These are phyloP conservation scores for Caenorhabditis tropicalis DNA, from an alignment of 1,140 invertebrate species.

Conservation along the genomic window DNA sequence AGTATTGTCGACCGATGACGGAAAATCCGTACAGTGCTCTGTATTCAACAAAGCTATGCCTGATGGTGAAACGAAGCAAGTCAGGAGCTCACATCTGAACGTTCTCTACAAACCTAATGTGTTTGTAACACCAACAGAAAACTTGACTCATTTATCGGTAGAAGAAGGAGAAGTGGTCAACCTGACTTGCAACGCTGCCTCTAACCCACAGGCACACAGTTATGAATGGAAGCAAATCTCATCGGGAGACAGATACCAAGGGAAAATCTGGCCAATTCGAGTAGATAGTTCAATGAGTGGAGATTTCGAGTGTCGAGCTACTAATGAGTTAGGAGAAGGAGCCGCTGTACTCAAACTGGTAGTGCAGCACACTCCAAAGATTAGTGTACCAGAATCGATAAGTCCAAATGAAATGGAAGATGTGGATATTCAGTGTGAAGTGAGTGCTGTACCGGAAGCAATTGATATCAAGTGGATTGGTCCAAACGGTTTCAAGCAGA, in stretches of 20 bases:
- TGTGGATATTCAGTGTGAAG: background rate
- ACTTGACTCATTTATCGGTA: slow-evolving; percentile 43
- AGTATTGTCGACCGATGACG: slow-evolving; percentile 35
- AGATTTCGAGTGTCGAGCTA: slow-evolving; percentile 48
- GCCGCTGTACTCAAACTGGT: slow-evolving; percentile 23
- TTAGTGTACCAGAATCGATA: slow-evolving; percentile 39
- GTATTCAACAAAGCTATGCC: slow-evolving; percentile 47
- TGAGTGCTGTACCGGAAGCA: slow-evolving; percentile 29
- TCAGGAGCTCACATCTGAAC: slow-evolving; percentile 27
- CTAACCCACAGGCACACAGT: slow-evolving; percentile 52
- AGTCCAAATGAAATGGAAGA: background rate
- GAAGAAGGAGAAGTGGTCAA: slow-evolving; percentile 49
- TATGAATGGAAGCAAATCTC: slow-evolving; percentile 54
- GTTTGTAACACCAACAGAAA: slow-evolving; percentile 19
- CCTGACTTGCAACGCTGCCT: slow-evolving; percentile 36
- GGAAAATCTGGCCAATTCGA: slow-evolving; percentile 35
- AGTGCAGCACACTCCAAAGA: slow-evolving; percentile 49
- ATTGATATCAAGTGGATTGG: slow-evolving; percentile 48
- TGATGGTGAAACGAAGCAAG: slow-evolving; percentile 34
- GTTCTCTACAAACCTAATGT: slow-evolving; percentile 52
- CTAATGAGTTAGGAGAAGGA: slow-evolving; percentile 50
- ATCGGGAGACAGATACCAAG: slow-evolving; percentile 36
- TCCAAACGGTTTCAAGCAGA: slow-evolving; percentile 46
- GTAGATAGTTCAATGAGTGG: slow-evolving; percentile 48
- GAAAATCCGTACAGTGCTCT: slow-evolving; percentile 41